Percentiles rank a stretch among this genome's conserved stretches.
These are phyloP conservation scores for Hoplodrina ambigua DNA, from an alignment of 2,888 invertebrate genomes.

Conservation along the genomic window DNA sequence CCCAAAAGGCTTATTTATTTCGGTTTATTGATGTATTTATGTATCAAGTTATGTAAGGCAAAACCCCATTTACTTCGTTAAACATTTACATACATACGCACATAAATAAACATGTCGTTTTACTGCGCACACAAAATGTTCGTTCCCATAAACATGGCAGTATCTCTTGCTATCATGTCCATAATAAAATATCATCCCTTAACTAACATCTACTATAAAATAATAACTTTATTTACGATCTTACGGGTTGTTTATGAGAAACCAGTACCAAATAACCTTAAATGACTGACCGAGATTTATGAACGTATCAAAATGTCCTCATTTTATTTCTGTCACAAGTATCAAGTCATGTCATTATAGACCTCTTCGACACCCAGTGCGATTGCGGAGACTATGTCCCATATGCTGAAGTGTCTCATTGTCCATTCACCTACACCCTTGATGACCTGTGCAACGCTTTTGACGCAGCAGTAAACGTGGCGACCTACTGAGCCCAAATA, in stretches of 20 bases:
- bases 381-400: too few relatives aligned
- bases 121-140: slow-evolving; percentile 27
- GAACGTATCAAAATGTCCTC: not conserved
- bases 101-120: slow-evolving; percentile 31
- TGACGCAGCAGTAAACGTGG: too few relatives aligned
- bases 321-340: not conserved
- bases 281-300: slow-evolving; percentile 5
- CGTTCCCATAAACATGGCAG: slow-evolving; percentile 37
- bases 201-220: slow-evolving; percentile 52
- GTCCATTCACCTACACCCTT: too few relatives aligned
- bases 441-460: too few relatives aligned
- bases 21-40: not conserved
- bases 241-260: slow-evolving; percentile 37
- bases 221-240: slow-evolving; percentile 54
- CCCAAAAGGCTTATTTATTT: too few relatives aligned
- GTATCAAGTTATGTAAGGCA: not conserved
- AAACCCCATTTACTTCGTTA: slow-evolving; percentile 29
- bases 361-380: too few relatives aligned
- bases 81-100: slow-evolving; percentile 36
- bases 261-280: slow-evolving; percentile 31
- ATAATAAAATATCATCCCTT: slow-evolving; percentile 55
- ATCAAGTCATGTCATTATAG: too few relatives aligned
- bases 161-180: slow-evolving; percentile 31
- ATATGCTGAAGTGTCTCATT: too few relatives aligned
- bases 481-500: too few relatives aligned